Percentiles rank a stretch among this genome's conserved stretches.
phyloP scores from a whole-genome alignment of 2,888 invertebrate genomes.

The Agriopis marginaria region DNA sequence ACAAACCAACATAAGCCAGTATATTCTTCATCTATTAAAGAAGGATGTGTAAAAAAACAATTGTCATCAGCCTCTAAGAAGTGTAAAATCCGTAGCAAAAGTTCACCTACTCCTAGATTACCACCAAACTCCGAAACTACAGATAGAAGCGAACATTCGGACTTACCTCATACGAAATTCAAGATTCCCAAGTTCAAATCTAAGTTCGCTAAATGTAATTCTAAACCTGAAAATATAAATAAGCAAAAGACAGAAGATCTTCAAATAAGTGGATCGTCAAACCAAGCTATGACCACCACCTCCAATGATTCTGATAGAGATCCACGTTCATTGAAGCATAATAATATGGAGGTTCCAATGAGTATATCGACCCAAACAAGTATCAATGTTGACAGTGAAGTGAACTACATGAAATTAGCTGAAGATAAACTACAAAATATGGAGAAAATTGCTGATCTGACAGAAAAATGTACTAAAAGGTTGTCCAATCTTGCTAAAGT shows the following conservation, averaged over 20 bases:
- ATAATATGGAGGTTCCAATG: conserved; percentile 50
- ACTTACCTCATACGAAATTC: conserved; percentile 24
- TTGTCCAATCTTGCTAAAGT: conserved; percentile 79
- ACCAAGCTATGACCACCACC: conserved; percentile 47
- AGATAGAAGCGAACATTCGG: conserved; percentile 41
- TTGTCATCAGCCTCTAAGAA: conserved; percentile 30
- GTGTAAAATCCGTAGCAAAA: conserved; percentile 55
- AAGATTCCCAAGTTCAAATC: conserved; percentile 12
- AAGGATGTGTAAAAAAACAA: conserved; percentile 43
- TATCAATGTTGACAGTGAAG: conserved; percentile 62
- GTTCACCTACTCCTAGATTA: conserved; percentile 60
- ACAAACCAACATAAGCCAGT: conserved; percentile 28
- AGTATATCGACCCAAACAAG: conserved; percentile 74
- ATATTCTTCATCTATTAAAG: conserved; percentile 54
- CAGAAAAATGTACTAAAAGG: conserved; percentile 80
- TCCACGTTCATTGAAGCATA: conserved; percentile 42
- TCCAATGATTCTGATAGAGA: conserved; percentile 57
- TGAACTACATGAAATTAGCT: conserved; percentile 71
- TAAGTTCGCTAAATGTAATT: conserved; percentile 28
- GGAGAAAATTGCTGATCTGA: conserved; percentile 81
- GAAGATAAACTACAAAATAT: conserved; percentile 80
- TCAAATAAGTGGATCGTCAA: conserved; percentile 22
- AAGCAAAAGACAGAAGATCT: conserved; percentile 11
- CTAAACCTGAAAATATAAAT: conserved; percentile 14
- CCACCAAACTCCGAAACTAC: conserved; percentile 33